Base-by-base conservation (phyloP, 2,888 invertebrate genomes). In the Melolontha melolontha region DNA sequence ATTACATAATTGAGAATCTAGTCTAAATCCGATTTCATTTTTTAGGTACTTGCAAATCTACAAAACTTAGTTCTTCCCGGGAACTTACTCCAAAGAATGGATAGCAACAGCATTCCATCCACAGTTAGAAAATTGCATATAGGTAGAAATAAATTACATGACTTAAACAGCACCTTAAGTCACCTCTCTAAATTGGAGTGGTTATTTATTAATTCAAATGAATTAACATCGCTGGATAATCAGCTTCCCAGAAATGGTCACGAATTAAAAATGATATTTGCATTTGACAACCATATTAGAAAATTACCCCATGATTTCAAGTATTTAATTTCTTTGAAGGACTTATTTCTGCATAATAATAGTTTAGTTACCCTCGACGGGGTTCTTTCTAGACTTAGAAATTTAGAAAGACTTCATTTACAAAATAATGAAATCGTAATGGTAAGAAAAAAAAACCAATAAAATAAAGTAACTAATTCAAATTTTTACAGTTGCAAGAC, bases 181-280 rank as follows among this genome's bases (percentile, higher is more conserved):
- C 89, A 92, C 67, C 83, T 94, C 55, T 88, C 89, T 70, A 87
- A 91, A 70, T 83, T 95, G 69, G 90, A 91, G 77, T 92, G 93
- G 89, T 86, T 95, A 54, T 91, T 93, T 74, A 88, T 94, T 57
- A 93, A 93, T 78, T 87, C 89, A 65, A 95, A 95, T 81, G 87
- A 91, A 74, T 84, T 95, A 67, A 88, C 88, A 68, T 87, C 90
- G 29, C 85, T 95, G 75, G 94, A 94, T 54, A 89, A 90, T 51
- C 91, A 95, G 82, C 81, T 95, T 70, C 94, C 94, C 1, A 85
- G 85, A 83, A 86, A 86, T 78, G 87, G 90, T 34, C 87, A 88
- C 74, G 89, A 89, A 77, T 83, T 94, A 27, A 85, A 86, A 54
- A 85, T 92, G 75, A 87, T 95, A 27, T 90, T 93, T 79, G 92